phyloP scores from a whole-genome alignment of 1,140 invertebrate species.

The Platorchestia sp. region DNA sequence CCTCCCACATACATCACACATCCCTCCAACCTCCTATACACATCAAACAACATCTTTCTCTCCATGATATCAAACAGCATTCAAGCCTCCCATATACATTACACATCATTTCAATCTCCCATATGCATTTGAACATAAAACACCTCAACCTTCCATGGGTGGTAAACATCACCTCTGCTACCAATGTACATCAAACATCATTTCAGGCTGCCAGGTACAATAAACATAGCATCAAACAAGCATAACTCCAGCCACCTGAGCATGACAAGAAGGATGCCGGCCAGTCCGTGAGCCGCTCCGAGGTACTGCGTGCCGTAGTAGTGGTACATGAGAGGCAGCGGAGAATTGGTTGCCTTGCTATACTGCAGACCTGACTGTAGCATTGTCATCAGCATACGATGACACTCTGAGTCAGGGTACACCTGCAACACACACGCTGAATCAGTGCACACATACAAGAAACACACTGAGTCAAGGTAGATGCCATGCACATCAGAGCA shows the following conservation, averaged over 20 bases:
- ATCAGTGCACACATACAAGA: not conserved
- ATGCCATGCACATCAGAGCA: not conserved
- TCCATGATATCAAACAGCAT: no score
- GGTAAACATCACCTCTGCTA: no score
- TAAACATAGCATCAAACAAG: not conserved
- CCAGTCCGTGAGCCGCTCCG: slow-evolving; percentile 83
- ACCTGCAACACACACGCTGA: slow-evolving; percentile 67
- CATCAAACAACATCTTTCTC: no score
- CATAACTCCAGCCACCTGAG: slow-evolving; percentile 51
- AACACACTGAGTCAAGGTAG: no score
- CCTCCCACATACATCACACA: no score
- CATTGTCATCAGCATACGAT: slow-evolving; percentile 78
- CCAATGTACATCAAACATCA: not conserved
- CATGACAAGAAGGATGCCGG: slow-evolving; percentile 74
- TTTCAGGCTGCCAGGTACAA: not conserved
- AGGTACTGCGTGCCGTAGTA: slow-evolving; percentile 90
- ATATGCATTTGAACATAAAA: no score
- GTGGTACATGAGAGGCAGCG: slow-evolving; percentile 85
- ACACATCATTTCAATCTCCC: no score
- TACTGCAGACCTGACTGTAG: slow-evolving; percentile 81
- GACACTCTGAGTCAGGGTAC: slow-evolving; percentile 68
- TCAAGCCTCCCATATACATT: no score
- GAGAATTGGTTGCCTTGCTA: slow-evolving; percentile 75
- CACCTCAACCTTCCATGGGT: no score
- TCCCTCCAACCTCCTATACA: no score